phyloP scores from a whole-genome alignment of 2,888 invertebrate genomes.

The Folsomia manolachei region DNA sequence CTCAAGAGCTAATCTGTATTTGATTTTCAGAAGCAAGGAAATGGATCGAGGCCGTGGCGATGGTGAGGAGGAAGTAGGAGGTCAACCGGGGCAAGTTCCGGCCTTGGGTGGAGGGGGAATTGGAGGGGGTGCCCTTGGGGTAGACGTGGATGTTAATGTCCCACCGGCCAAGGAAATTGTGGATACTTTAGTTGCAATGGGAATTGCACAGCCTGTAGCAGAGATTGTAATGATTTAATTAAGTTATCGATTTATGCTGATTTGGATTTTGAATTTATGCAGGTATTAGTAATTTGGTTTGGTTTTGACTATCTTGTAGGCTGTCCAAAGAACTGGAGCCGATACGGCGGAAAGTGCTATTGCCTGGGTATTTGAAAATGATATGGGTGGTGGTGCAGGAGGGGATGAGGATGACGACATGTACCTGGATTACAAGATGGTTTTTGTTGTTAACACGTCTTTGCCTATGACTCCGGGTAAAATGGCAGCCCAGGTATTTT shows the following conservation, averaged over 20 bases:
- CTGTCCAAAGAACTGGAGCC: slow-evolving; percentile 49
- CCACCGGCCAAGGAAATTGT: slow-evolving; percentile 45
- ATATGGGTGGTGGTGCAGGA: slow-evolving; percentile 32
- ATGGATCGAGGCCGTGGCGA: slow-evolving; percentile 21
- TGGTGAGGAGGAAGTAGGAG: slow-evolving; percentile 4
- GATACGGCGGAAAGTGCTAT: slow-evolving; percentile 50
- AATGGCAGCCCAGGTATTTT: slow-evolving; percentile 50
- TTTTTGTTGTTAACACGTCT: slow-evolving; percentile 49
- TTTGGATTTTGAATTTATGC: too few relatives aligned
- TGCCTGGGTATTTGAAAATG: slow-evolving; percentile 50
- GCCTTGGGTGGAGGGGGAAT: slow-evolving; percentile 19
- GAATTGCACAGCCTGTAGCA: slow-evolving; percentile 46
- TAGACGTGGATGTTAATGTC: slow-evolving; percentile 41
- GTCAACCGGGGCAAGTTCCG: not conserved
- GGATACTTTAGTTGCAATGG: slow-evolving; percentile 47
- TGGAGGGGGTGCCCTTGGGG: slow-evolving; percentile 29
- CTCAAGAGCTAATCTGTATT: too few relatives aligned
- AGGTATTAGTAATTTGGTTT: not conserved
- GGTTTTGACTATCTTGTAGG: too few relatives aligned
- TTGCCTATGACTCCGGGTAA: slow-evolving; percentile 49
- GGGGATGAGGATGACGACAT: slow-evolving; percentile 26
- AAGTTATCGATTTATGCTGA: slow-evolving; percentile 7
- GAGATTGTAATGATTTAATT: slow-evolving; percentile 38
- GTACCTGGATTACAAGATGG: slow-evolving; percentile 50
- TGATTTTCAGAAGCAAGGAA: too few relatives aligned